A percentile compares a stretch with the other conserved stretches of the same genome.
Evolutionary conservation across 2,888 invertebrate species (phyloP).

Genomic region (Mycalesis mineus): DNA sequence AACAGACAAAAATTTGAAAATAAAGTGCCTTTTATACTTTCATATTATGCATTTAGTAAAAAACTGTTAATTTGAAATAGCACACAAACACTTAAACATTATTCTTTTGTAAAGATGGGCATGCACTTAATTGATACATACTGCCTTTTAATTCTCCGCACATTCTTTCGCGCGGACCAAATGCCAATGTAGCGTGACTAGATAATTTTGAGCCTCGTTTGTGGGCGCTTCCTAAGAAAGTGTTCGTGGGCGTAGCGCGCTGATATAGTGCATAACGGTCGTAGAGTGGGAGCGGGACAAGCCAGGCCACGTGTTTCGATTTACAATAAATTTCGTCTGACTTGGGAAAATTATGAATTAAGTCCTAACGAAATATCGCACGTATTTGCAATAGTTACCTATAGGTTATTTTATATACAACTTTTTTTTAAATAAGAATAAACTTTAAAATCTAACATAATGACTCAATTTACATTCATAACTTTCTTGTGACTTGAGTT

Average conservation of each 20-base stretch:
- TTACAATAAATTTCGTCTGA: constrained; percentile 15
- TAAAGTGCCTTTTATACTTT: too few relatives aligned
- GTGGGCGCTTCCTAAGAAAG: constrained; percentile 47
- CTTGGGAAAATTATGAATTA: constrained; percentile 5
- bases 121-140: neutral
- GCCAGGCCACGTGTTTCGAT: constrained; percentile 14
- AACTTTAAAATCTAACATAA: too few relatives aligned
- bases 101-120: too few relatives aligned
- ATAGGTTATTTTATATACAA: too few relatives aligned
- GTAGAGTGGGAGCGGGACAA: constrained; percentile 34
- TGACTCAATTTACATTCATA: too few relatives aligned
- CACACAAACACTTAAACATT: too few relatives aligned
- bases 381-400: too few relatives aligned
- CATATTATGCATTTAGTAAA: too few relatives aligned
- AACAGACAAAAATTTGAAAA: too few relatives aligned
- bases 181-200: constrained; percentile 32
- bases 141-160: neutral
- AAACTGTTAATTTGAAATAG: too few relatives aligned
- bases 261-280: constrained; percentile 35
- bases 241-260: constrained; percentile 44
- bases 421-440: too few relatives aligned
- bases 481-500: too few relatives aligned
- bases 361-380: neutral
- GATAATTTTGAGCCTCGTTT: constrained; percentile 34
- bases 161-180: constrained; percentile 24